These are phyloP conservation scores for Anisognathus igniventris DNA, from an alignment of 2,797 vertebrate genomes.

Conservation along the genomic window DNA sequence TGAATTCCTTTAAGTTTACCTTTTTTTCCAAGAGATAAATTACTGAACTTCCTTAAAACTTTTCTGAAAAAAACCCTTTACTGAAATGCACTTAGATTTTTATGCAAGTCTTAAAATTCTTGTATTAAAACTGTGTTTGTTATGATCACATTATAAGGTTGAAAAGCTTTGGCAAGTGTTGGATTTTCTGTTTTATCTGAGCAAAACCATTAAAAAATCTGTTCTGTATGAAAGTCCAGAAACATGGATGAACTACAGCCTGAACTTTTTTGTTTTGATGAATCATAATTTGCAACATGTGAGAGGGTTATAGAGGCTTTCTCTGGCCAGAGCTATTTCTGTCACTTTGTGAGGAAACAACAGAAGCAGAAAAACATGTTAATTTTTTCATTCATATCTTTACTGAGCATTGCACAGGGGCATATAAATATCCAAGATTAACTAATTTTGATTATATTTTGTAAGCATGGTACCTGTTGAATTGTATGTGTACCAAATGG, in stretches of 20 bases:
- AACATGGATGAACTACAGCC: not conserved
- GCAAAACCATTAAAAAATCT: constrained; percentile 30
- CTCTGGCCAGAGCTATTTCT: not conserved
- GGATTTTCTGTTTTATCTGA: constrained; percentile 22
- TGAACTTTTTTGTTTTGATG: not conserved
- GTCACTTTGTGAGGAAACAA: not conserved
- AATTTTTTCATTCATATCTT: not conserved
- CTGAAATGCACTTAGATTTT: not conserved
- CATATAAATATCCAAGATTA: not conserved
- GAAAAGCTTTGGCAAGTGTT: not conserved
- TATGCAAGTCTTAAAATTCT: not conserved
- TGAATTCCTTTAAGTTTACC: not conserved
- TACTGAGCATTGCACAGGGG: not conserved
- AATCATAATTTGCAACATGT: not conserved
- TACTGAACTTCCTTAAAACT: not conserved
- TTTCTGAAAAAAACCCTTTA: not conserved
- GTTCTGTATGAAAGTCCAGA: not conserved
- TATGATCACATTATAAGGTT: not conserved
- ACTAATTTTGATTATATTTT: not conserved
- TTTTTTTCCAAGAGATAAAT: not conserved
- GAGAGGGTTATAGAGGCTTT: constrained; percentile 25
- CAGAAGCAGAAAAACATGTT: not conserved
- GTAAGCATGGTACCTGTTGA: not conserved
- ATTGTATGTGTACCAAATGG: not conserved
- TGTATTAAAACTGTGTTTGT: not conserved